These are phyloP conservation scores for Sceliomorpha sp. DNA, from an alignment of 2,888 invertebrate species.

Conservation along the genomic window DNA sequence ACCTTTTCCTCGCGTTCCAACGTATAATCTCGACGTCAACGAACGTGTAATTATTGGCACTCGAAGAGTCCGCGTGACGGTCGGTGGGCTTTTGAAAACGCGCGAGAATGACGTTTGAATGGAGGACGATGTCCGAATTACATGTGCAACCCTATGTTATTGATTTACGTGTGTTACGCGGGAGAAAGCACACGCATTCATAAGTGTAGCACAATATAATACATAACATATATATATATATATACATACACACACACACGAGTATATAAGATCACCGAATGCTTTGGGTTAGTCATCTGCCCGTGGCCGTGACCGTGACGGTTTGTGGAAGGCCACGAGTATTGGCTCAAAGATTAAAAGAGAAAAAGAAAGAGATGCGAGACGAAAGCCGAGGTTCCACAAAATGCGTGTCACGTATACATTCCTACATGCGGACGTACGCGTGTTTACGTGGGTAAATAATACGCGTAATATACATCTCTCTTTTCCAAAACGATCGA, in stretches of 20 bases:
- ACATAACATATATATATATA: no score
- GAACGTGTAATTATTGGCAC: conserved; percentile 26
- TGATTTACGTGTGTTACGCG: conserved; percentile 24
- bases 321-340: conserved; percentile 50
- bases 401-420: no score
- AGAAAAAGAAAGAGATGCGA: no score
- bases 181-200: no score
- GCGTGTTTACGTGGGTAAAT: no score
- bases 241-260: conserved; percentile 20
- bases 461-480: no score
- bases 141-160: conserved; percentile 16
- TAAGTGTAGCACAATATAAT: no score
- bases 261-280: conserved; percentile 47
- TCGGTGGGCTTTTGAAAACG: conserved; percentile 16
- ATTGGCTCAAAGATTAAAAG: conserved; percentile 9
- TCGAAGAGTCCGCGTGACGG: conserved; percentile 18
- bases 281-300: conserved; percentile 49
- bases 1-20: conserved; percentile 1
- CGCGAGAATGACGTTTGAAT: conserved; percentile 32
- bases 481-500: no score
- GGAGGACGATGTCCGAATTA: conserved; percentile 28
- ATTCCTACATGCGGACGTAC: no score
- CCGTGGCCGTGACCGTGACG: conserved; percentile 60
- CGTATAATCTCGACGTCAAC: conserved; percentile 18
- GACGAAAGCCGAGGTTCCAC: no score